Evolutionary conservation across 2,797 vertebrate genomes (phyloP).

Genomic region (Apogon hyalosoma): DNA sequence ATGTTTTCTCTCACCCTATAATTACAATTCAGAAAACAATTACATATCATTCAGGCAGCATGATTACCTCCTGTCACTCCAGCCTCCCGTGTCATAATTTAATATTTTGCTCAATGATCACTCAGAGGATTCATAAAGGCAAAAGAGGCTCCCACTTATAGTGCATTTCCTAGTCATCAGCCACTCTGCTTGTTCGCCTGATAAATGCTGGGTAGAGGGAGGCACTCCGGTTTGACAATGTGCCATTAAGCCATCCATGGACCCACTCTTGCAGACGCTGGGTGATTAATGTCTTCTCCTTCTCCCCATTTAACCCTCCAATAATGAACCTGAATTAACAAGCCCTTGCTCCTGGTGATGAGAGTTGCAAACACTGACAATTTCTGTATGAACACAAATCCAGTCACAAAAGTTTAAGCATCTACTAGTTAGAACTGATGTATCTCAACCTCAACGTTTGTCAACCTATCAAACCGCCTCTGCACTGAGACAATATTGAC

Average conservation of each 20-base stretch:
- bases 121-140: slow-evolving; percentile 71
- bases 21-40: slow-evolving; percentile 80
- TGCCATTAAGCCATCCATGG: slow-evolving; percentile 61
- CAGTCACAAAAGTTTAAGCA: slow-evolving; percentile 7
- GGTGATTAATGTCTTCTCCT: slow-evolving; percentile 70
- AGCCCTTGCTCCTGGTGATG: slow-evolving; percentile 34
- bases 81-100: slow-evolving; percentile 67
- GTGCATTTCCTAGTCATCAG: slow-evolving; percentile 69
- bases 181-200: slow-evolving; percentile 66
- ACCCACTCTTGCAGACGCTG: slow-evolving; percentile 53
- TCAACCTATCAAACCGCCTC: slow-evolving; percentile 1
- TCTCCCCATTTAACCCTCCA: slow-evolving; percentile 55
- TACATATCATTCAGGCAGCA: slow-evolving; percentile 70
- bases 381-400: slow-evolving; percentile 14
- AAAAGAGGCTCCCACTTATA: slow-evolving; percentile 63
- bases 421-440: background rate
- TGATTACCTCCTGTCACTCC: slow-evolving; percentile 76
- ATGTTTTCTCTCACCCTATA: slow-evolving; percentile 71
- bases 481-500: background rate
- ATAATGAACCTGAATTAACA: slow-evolving; percentile 70
- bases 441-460: background rate
- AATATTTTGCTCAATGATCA: slow-evolving; percentile 75
- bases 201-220: slow-evolving; percentile 63
- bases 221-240: slow-evolving; percentile 66
- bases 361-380: slow-evolving; percentile 24